Base-by-base conservation (phyloP, 2,797 vertebrate genomes). In the Hydrocynus forskahlii region DNA sequence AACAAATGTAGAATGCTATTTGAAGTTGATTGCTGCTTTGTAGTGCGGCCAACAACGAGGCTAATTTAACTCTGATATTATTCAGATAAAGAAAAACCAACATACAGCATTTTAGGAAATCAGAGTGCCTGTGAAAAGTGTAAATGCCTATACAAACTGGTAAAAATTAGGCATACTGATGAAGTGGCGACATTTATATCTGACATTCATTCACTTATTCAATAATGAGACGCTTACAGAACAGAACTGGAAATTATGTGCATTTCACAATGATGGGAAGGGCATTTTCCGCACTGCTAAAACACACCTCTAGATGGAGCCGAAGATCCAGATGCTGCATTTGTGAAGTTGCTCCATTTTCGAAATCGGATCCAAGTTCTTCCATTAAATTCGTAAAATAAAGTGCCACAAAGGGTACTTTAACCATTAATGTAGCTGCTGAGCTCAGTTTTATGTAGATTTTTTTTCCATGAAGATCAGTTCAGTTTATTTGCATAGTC, bases 11-110 rank as follows among this genome's bases (percentile, higher is more conserved):
- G 29, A 29, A 29, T 29, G 29, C 29, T 29, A 29, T 29, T 29
- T 29, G 29, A 29, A 29, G 29, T 29, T 29, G 29, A 29, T 29
- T 3, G 29, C 29, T 29, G 29, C 45, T 76, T 62, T 76, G 25
- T 17, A 40, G 35, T 10, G 35, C 63, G 17, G 66, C 55, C 19
- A 50, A 16, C 29, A 29, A 3, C 29, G 29, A 78, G 54, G 7
- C 16, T 70, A 25, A 52, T 70, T 79, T 21, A 23, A 29, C 60
- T 71, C 50, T 38, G 45, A 35, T 59, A 55, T 21, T 71, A 54
- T 62, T 43, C 29, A 70, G 19, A 21, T 63, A n/a, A n/a, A 55
- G 78, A 69, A 48, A 78, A 75, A 75, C 29, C 66, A 76, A 10
- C 55, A 70, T 52, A 63, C 69, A 9, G 7, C 77, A 79, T 29